Percentiles rank a stretch among this genome's conserved stretches.
Conservation (phyloP, 2,888 invertebrate species). For the Lithophane ornitopus region DNA sequence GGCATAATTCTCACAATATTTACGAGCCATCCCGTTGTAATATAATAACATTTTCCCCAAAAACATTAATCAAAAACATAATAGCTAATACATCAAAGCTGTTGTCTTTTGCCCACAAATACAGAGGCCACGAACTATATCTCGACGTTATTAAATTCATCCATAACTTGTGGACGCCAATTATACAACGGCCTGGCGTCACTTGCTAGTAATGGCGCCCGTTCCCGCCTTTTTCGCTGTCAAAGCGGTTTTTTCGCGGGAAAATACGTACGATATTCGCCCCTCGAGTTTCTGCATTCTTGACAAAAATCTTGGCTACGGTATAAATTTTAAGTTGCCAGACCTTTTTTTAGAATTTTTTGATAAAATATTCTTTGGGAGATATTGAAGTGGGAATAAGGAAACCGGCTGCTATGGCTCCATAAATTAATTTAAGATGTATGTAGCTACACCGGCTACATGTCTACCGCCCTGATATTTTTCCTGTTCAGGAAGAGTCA, state of each 20-base stretch:
- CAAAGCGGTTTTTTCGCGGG: conserved; percentile 88
- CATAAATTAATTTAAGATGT: conserved; percentile 47
- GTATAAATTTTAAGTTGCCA: conserved; percentile 67
- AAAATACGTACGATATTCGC: conserved; percentile 76
- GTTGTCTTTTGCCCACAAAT: conserved; percentile 67
- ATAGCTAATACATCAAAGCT: conserved; percentile 60
- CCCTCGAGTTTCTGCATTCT: conserved; percentile 68
- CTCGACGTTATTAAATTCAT: conserved; percentile 75
- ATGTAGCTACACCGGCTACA: conserved; percentile 11
- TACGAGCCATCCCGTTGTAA: conserved; percentile 4
- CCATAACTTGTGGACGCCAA: conserved; percentile 81
- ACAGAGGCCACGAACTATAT: conserved; percentile 58
- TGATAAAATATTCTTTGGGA: conserved; percentile 63
- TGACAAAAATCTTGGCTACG: conserved; percentile 66
- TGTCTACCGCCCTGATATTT: neutral
- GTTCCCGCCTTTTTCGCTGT: conserved; percentile 90
- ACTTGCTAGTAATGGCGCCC: conserved; percentile 92
- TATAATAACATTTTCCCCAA: conserved; percentile 29
- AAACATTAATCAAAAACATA: conserved; percentile 44
- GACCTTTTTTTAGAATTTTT: conserved; percentile 63
- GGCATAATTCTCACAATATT: conserved; percentile 2
- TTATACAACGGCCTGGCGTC: conserved; percentile 87
- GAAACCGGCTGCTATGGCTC: conserved; percentile 41
- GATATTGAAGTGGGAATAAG: conserved; percentile 61
- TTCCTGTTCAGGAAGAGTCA: neutral